Percentiles rank a stretch among this genome's conserved stretches.
Conservation (phyloP, 2,797 vertebrate species). For the Morelia viridis region DNA sequence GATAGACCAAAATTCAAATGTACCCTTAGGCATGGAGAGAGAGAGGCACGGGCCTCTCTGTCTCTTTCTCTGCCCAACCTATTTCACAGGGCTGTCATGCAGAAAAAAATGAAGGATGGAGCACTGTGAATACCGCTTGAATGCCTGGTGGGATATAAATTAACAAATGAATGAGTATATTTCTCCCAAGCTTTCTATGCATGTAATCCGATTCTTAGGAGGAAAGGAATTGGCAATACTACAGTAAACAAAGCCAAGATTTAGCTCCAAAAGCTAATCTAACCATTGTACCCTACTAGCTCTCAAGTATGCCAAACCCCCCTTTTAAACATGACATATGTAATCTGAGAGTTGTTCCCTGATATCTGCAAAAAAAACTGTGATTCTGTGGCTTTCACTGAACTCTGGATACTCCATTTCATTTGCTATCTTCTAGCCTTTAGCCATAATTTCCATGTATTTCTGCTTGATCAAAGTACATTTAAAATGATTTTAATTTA, state of each 20-base stretch:
- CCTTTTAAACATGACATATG: background rate
- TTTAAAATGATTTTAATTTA: background rate
- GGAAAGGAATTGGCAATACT: background rate
- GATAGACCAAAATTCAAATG: background rate
- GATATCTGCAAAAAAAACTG: background rate
- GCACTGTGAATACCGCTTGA: background rate
- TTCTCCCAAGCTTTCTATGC: background rate
- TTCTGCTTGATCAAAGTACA: background rate
- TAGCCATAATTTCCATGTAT: background rate
- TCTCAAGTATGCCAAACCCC: background rate
- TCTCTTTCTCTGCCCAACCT: background rate
- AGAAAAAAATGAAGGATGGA: background rate
- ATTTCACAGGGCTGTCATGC: background rate
- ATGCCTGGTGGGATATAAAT: background rate
- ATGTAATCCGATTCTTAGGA: background rate
- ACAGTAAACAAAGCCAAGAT: background rate
- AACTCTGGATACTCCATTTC: background rate
- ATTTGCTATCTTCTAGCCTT: background rate
- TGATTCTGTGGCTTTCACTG: background rate
- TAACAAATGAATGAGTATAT: background rate
- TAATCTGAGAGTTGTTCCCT: background rate
- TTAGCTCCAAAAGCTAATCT: background rate
- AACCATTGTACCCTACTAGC: background rate
- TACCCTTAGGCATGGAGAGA: background rate
- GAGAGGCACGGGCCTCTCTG: background rate